These are phyloP conservation scores for Pristis pectinata DNA, from an alignment of 2,797 vertebrate genomes.

Conservation along the genomic window DNA sequence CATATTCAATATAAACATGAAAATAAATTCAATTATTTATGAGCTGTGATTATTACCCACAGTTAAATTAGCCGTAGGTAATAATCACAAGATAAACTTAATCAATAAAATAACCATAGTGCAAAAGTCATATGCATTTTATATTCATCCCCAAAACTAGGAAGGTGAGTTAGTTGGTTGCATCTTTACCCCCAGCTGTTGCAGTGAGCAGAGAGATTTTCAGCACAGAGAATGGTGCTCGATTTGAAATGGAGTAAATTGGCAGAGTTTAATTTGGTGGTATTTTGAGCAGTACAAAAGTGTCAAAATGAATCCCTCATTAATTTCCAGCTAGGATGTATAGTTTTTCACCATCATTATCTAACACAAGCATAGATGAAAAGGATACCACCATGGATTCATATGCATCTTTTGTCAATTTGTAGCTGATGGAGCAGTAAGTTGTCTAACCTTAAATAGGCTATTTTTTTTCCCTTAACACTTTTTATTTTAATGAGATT, in stretches of 20 bases:
- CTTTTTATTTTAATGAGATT: conserved; percentile 88
- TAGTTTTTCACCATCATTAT: conserved; percentile 86
- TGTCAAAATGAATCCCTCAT: conserved; percentile 76
- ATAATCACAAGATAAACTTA: conserved; percentile 20
- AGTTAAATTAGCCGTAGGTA: neutral
- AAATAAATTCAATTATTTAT: neutral
- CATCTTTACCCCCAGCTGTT: conserved; percentile 83
- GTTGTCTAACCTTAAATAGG: conserved; percentile 73
- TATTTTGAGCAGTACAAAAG: conserved; percentile 85
- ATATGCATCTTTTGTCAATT: conserved; percentile 95
- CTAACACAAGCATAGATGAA: conserved; percentile 82
- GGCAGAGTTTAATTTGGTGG: conserved; percentile 97
- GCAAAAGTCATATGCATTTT: conserved; percentile 83
- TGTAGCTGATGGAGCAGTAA: conserved; percentile 79
- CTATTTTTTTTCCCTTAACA: conserved; percentile 63
- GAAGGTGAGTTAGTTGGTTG: conserved; percentile 83
- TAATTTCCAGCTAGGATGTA: conserved; percentile 74
- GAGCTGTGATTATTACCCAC: conserved; percentile 6
- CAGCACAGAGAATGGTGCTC: conserved; percentile 77
- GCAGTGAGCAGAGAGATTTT: conserved; percentile 75
- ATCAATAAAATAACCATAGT: conserved; percentile 66
- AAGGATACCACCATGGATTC: conserved; percentile 93
- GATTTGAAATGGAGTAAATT: conserved; percentile 87
- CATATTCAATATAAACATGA: neutral
- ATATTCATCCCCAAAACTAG: conserved; percentile 83